Percentiles rank a stretch among this genome's conserved stretches.
Evolutionary conservation across 2,797 vertebrate genomes (phyloP).

Genomic region (Spinus olivaceus): DNA sequence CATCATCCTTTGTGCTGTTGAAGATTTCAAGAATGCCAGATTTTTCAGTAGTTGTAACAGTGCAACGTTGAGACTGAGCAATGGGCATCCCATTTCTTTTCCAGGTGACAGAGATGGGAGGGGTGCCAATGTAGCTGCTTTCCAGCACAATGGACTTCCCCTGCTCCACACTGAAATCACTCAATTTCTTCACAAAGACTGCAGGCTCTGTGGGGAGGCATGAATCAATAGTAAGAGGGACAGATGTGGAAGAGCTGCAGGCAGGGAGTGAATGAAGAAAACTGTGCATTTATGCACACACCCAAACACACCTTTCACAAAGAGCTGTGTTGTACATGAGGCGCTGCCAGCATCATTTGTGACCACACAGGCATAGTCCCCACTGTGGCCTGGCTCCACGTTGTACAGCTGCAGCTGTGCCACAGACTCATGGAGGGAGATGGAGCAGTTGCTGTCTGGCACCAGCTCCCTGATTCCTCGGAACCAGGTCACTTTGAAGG

Average conservation of each 20-base stretch:
- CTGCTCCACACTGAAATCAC: constrained; percentile 80
- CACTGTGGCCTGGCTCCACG: constrained; percentile 85
- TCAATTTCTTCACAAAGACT: constrained; percentile 86
- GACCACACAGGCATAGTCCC: constrained; percentile 91
- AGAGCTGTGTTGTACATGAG: constrained; percentile 86
- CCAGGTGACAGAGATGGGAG: constrained; percentile 87
- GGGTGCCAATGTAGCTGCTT: constrained; percentile 86
- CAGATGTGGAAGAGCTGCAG: neutral
- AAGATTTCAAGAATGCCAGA: constrained; percentile 89
- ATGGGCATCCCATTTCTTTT: constrained; percentile 86
- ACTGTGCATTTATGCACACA: neutral
- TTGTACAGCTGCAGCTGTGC: constrained; percentile 87
- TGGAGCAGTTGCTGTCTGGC: constrained; percentile 84
- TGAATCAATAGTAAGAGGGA: neutral
- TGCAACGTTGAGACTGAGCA: constrained; percentile 79
- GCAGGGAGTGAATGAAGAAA: neutral
- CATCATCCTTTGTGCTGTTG: constrained; percentile 82
- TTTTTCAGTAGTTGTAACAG: constrained; percentile 85
- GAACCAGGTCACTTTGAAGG: constrained; percentile 91
- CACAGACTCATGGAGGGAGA: constrained; percentile 85
- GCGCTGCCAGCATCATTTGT: constrained; percentile 93
- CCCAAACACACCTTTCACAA: constrained; percentile 94
- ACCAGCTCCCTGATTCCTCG: constrained; percentile 89
- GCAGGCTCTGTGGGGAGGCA: constrained; percentile 78
- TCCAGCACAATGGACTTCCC: constrained; percentile 82